phyloP scores from a whole-genome alignment of 2,113 vertebrate species.

The Tonatia bakeri region DNA sequence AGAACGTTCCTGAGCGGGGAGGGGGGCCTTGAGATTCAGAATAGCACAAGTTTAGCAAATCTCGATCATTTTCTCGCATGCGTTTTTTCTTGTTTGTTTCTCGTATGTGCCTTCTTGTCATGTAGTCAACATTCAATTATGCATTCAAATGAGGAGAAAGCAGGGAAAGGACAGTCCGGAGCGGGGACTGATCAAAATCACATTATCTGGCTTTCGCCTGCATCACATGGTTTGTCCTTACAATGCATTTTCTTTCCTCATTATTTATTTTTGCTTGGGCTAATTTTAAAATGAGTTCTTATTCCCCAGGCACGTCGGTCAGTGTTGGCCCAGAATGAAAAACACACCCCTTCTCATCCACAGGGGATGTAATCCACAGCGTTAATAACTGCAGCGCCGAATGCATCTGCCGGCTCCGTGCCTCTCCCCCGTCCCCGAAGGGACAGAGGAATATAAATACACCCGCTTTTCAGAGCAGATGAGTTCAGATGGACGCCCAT shows the following conservation, averaged over 20 bases:
- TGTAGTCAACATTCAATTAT: not conserved
- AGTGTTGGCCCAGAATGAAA: slow-evolving; percentile 50
- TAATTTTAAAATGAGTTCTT: slow-evolving; percentile 64
- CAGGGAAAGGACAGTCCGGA: not conserved
- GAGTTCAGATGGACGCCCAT: not conserved
- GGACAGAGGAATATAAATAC: not conserved
- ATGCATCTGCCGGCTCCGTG: not conserved
- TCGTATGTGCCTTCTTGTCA: not conserved
- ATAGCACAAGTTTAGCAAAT: not conserved
- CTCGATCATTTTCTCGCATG: not conserved
- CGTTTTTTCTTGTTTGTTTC: too few species aligned
- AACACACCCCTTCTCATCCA: not conserved
- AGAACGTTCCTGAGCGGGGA: not conserved
- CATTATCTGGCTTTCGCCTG: not conserved
- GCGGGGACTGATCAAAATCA: not conserved
- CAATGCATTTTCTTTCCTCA: slow-evolving; percentile 27
- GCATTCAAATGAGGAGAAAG: not conserved
- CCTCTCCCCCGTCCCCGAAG: not conserved
- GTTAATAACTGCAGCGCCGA: slow-evolving; percentile 28
- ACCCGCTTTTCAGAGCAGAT: slow-evolving; percentile 1
- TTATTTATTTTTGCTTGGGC: slow-evolving; percentile 61
- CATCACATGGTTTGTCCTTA: not conserved
- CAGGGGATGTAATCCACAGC: not conserved
- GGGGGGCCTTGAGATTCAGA: not conserved
- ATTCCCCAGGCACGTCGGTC: slow-evolving; percentile 8